phyloP scores from a whole-genome alignment of 1,140 invertebrate genomes.

The Psix sp. region DNA sequence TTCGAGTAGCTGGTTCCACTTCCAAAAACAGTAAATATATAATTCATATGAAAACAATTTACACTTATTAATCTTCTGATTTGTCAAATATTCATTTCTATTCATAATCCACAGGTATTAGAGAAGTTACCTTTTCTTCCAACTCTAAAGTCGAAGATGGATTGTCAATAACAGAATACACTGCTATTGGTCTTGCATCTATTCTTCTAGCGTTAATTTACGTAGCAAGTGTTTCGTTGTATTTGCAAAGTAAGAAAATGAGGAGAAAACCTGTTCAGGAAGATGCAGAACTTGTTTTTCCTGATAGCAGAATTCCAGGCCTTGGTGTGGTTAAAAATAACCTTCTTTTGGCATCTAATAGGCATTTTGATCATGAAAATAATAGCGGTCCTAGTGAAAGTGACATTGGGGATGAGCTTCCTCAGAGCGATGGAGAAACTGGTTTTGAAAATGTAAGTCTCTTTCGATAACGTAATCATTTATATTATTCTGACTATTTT shows the following conservation, averaged over 20 bases:
- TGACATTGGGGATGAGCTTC: conserved; percentile 69
- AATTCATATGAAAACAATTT: background rate
- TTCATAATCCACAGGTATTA: conserved; percentile 79
- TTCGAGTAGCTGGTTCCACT: conserved; percentile 88
- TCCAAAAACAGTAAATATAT: conserved; percentile 82
- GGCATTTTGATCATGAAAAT: conserved; percentile 80
- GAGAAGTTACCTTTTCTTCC: conserved; percentile 86
- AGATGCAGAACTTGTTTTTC: conserved; percentile 67
- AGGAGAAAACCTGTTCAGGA: conserved; percentile 63
- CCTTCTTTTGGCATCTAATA: conserved; percentile 80
- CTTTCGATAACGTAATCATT: background rate
- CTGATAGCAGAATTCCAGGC: conserved; percentile 78
- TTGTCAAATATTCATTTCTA: background rate
- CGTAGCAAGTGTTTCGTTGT: conserved; percentile 88
- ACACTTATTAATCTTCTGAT: background rate
- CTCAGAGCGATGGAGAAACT: conserved; percentile 65
- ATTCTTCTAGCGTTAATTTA: conserved; percentile 88
- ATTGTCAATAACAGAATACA: conserved; percentile 83
- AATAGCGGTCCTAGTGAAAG: conserved; percentile 74
- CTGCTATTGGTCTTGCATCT: conserved; percentile 88
- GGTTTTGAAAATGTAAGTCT: conserved; percentile 68
- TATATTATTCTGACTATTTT: background rate
- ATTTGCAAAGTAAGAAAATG: conserved; percentile 82
- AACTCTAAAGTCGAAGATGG: conserved; percentile 80
- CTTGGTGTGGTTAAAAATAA: conserved; percentile 84